Percentiles rank a stretch among this genome's conserved stretches.
phyloP scores from a whole-genome alignment of 30 jellyfish, hydroid and myxozoan species.

The Cassiopea xamachana region DNA sequence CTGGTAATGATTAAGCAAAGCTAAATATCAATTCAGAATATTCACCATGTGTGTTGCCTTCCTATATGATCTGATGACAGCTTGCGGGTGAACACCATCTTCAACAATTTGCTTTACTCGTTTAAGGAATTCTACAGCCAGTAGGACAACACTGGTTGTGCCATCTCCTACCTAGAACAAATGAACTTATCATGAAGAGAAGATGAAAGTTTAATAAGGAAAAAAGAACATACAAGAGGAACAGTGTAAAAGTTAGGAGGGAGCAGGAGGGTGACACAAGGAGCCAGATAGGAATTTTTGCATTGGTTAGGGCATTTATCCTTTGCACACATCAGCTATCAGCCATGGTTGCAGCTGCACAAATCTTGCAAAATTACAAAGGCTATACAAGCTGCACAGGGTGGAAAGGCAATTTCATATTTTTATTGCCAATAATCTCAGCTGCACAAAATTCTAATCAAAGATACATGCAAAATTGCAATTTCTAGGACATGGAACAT shows the following conservation, averaged over 20 bases:
- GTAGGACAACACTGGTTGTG: constrained; percentile 92
- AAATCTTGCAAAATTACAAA: too few species aligned
- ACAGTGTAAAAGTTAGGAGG: background rate
- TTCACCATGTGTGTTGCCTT: constrained; percentile 94
- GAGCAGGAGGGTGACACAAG: too few species aligned
- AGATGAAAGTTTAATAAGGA: background rate
- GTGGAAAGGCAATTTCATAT: too few species aligned
- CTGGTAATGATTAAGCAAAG: background rate
- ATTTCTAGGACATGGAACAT: too few species aligned
- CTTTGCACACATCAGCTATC: too few species aligned
- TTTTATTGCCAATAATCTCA: too few species aligned
- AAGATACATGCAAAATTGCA: too few species aligned
- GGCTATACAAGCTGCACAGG: too few species aligned
- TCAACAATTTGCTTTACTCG: constrained; percentile 91
- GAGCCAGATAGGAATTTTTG: too few species aligned
- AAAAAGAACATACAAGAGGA: background rate
- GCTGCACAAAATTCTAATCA: too few species aligned
- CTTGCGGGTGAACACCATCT: constrained; percentile 99
- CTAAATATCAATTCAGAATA: background rate
- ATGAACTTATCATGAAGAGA: background rate
- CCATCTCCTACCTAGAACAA: constrained; percentile 97
- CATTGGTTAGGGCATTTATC: too few species aligned
- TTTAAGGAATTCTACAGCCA: constrained; percentile 95
- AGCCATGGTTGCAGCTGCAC: too few species aligned
- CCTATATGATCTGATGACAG: constrained; percentile 85